Evolutionary conservation across 2,888 invertebrate species (phyloP).

Genomic region (Melanchra persicariae): DNA sequence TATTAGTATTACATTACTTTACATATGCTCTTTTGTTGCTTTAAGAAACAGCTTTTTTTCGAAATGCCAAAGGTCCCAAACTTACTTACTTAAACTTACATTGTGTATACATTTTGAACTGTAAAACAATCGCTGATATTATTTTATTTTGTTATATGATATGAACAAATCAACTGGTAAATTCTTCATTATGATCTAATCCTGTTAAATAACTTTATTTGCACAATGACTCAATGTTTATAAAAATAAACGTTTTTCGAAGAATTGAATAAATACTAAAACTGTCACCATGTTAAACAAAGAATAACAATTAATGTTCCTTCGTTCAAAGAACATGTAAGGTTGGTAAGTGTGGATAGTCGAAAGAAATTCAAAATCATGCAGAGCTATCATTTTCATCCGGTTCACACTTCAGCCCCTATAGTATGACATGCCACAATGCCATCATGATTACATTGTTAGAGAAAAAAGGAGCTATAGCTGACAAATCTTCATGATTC

Average conservation of each 20-base stretch:
- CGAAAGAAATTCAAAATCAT: neutral
- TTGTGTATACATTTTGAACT: too few species aligned
- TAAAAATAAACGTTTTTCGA: neutral
- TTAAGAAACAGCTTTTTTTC: too few species aligned
- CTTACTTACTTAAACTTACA: too few species aligned
- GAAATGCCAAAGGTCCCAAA: too few species aligned
- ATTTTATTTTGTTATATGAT: neutral
- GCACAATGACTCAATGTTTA: conserved; percentile 10
- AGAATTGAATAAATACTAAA: conserved; percentile 15
- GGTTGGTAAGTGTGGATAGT: conserved; percentile 1
- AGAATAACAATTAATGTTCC: conserved; percentile 17
- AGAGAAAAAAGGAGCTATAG: too few species aligned
- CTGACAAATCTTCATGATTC: too few species aligned
- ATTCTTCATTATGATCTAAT: neutral
- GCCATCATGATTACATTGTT: too few species aligned
- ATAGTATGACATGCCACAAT: too few species aligned
- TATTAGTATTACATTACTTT: conserved; percentile 9
- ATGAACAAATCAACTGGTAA: neutral
- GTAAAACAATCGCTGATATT: too few species aligned
- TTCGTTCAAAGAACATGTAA: neutral
- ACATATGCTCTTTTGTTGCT: too few species aligned
- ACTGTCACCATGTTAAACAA: conserved; percentile 5
- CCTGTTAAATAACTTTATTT: neutral
- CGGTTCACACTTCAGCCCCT: neutral
- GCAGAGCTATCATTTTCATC: neutral